A percentile compares a stretch with the other conserved stretches of the same genome.
phyloP scores from a whole-genome alignment of 1,140 invertebrate species.

The Brachionus paranguensis region DNA sequence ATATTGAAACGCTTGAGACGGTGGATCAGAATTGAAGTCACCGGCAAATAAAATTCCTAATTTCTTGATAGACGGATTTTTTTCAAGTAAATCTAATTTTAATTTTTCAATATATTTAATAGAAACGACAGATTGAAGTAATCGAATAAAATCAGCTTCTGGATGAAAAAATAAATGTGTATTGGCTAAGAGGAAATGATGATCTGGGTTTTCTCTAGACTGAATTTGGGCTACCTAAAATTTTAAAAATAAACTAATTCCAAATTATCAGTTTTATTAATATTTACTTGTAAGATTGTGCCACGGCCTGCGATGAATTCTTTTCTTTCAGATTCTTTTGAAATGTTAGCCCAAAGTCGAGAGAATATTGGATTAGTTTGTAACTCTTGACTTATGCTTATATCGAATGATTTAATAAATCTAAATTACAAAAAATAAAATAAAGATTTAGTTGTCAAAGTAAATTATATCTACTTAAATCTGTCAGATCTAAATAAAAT shows the following conservation, averaged over 20 bases:
- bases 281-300: slow-evolving; percentile 4
- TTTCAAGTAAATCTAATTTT: not conserved
- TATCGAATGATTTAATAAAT: slow-evolving; percentile 16
- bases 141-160: slow-evolving; percentile 33
- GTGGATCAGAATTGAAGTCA: slow-evolving; percentile 34
- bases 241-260: not conserved
- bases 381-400: slow-evolving; percentile 20
- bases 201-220: not conserved
- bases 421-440: not conserved
- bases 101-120: slow-evolving; percentile 13
- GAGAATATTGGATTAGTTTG: slow-evolving; percentile 6
- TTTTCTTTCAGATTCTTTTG: not conserved
- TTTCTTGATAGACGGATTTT: not conserved
- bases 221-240: slow-evolving; percentile 9
- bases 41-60: not conserved
- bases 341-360: not conserved
- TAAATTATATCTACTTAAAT: not conserved
- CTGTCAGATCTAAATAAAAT: slow-evolving; percentile 6
- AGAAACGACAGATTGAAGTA: not conserved
- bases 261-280: not conserved
- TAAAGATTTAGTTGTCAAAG: not conserved
- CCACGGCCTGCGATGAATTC: slow-evolving; percentile 12
- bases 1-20: slow-evolving; percentile 20
- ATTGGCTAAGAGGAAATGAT: slow-evolving; percentile 15
- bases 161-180: slow-evolving; percentile 40